Evolutionary conservation across 2,113 vertebrate species (phyloP), one percentile per base, ranked within the genome.

Genomic region (Oostethus manadensis): DNA sequence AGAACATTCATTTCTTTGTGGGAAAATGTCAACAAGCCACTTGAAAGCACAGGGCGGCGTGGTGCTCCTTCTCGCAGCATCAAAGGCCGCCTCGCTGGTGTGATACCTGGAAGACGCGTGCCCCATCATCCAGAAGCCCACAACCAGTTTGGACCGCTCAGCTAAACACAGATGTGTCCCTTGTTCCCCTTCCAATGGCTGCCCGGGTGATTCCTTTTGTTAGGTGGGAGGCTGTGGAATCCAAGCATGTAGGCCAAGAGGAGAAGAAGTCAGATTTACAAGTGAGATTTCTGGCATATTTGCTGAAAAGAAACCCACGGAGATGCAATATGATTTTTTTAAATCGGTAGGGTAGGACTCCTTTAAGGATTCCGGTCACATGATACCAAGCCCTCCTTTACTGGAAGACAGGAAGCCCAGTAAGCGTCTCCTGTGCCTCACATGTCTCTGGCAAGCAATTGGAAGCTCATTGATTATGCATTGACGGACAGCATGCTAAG

Each of bases 341-440:
- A n/a, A n/a, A n/a, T n/a, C n/a, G n/a, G n/a, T n/a, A n/a, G n/a
- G n/a, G n/a, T n/a, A n/a, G n/a, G n/a, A n/a, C n/a, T n/a, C n/a
- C n/a, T n/a, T n/a, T n/a, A n/a, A 26, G 23, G 23, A 26, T 26
- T 26, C 23, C 23, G 77, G 71, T 85, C 86, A 88, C 64, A 71
- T 57, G 80, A 53, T 51, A 35, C 51, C 2, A 6, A 6, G 67
- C 46, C 0, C 51, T 71, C 68, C 68, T 76, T 88, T 88, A 84
- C 83, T 81, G 86, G 86, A 88, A 87, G 69, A 74, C 85, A 87
- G 86, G 85, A 88, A 84, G 64, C 53, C 3, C 33, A 58, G 67
- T 60, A 77, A 75, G 79, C 72, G 71, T 79, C 80, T 82, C 72
- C 73, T 80, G 46, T 62, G 68, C 64, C 72, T 82, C 77, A 64